phyloP scores from a whole-genome alignment of 35 echinoderm and acorn worm genomes.

The Anneissia japonica region DNA sequence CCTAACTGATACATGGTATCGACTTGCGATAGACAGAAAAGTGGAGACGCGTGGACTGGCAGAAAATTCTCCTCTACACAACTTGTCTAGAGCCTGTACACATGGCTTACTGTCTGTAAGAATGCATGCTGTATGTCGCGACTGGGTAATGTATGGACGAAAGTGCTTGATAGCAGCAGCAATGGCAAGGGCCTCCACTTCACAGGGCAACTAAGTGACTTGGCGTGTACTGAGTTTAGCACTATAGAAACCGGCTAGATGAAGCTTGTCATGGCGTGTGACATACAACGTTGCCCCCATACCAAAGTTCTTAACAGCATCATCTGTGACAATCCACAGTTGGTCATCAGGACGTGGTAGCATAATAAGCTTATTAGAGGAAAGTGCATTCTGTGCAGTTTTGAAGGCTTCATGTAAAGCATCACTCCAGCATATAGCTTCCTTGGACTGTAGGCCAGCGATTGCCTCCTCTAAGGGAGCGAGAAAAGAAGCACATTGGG shows the following conservation, averaged over 20 bases:
- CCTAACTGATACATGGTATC: background rate
- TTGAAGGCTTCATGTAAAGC: too few relatives aligned
- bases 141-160: slow-evolving; percentile 44
- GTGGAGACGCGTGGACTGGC: slow-evolving; percentile 1
- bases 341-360: slow-evolving; percentile 26
- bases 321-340: slow-evolving; percentile 55
- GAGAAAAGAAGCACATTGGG: too few relatives aligned
- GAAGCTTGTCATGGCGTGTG: slow-evolving; percentile 17
- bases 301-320: slow-evolving; percentile 13
- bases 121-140: slow-evolving; percentile 20
- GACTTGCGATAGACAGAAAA: background rate
- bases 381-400: too few relatives aligned
- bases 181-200: slow-evolving; percentile 40
- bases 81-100: slow-evolving; percentile 44
- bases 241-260: slow-evolving; percentile 25
- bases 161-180: slow-evolving; percentile 41
- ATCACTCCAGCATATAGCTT: too few relatives aligned
- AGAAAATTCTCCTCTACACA: background rate
- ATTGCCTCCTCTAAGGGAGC: too few relatives aligned
- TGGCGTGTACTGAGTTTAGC: slow-evolving; percentile 27
- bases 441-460: too few relatives aligned
- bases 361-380: background rate
- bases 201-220: slow-evolving; percentile 31
- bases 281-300: slow-evolving; percentile 36
- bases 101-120: slow-evolving; percentile 62